Conservation (phyloP, 92 coral and sea anemone genomes). For the Epizoanthus stellaris region DNA sequence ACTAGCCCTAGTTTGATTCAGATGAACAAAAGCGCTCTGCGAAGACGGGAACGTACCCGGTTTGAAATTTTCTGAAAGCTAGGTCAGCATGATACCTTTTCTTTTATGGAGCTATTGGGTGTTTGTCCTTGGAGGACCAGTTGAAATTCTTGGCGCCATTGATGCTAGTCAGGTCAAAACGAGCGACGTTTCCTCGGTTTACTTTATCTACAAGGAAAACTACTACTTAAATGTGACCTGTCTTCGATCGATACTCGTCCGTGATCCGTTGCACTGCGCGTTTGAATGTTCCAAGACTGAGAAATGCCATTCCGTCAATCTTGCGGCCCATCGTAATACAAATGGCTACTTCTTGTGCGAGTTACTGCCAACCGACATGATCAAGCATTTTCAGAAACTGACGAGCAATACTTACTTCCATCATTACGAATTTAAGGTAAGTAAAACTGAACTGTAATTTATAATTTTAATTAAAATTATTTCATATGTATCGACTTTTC, state of each 20-base stretch:
- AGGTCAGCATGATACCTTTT: too few species aligned
- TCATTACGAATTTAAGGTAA: slow-evolving; percentile 23
- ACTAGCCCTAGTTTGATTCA: too few species aligned
- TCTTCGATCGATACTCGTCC: background rate
- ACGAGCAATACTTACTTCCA: background rate
- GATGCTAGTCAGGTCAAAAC: background rate
- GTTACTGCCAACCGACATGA: background rate
- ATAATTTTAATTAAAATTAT: too few species aligned
- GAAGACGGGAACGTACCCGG: too few species aligned
- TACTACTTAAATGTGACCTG: background rate
- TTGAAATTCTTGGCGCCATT: background rate
- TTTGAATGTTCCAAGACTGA: slow-evolving; percentile 11
- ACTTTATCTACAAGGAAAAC: background rate
- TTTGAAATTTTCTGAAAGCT: too few species aligned
- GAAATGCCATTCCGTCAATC: slow-evolving; percentile 5
- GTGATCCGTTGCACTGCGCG: slow-evolving; percentile 26
- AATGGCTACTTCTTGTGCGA: slow-evolving; percentile 12
- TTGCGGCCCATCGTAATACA: background rate
- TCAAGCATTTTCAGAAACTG: background rate
- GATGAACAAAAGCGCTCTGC: too few species aligned
- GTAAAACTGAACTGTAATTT: background rate
- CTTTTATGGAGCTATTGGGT: too few species aligned
- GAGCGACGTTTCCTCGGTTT: background rate
- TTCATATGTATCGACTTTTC: too few species aligned
- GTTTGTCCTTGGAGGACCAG: background rate